Conservation (phyloP, 2,113 vertebrate genomes). For the Seriola dumerili region DNA sequence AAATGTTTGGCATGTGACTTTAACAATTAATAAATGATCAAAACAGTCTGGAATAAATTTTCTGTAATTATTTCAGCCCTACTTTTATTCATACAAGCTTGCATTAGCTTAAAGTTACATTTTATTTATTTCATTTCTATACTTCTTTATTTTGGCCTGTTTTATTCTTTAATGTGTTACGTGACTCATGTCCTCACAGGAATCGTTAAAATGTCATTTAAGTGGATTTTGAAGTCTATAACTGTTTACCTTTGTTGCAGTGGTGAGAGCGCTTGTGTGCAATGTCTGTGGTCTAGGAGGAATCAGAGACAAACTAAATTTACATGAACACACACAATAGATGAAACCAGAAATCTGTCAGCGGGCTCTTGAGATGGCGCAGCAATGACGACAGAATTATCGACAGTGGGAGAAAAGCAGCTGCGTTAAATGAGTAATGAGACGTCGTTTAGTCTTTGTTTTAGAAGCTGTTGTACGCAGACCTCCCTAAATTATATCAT, state of each 20-base stretch:
- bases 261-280: not conserved
- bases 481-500: conserved; percentile 61
- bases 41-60: not conserved
- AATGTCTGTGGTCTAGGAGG: not conserved
- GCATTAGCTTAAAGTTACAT: not conserved
- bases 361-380: not conserved
- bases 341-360: conserved; percentile 18
- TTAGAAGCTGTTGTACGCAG: conserved; percentile 28
- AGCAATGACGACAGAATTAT: not conserved
- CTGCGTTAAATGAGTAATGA: not conserved
- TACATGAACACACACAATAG: not conserved
- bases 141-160: not conserved
- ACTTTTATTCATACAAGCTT: not conserved
- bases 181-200: not conserved
- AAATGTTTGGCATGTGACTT: not conserved
- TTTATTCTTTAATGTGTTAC: not conserved
- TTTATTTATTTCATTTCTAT: not conserved
- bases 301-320: not conserved
- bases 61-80: not conserved
- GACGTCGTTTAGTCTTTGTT: conserved; percentile 26
- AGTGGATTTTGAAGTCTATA: not conserved
- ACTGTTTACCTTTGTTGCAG: not conserved
- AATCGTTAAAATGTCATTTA: conserved; percentile 7
- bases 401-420: not conserved
- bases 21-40: not conserved